These are phyloP conservation scores for Chunga burmeisteri DNA, from an alignment of 2,113 vertebrate species.

Conservation along the genomic window DNA sequence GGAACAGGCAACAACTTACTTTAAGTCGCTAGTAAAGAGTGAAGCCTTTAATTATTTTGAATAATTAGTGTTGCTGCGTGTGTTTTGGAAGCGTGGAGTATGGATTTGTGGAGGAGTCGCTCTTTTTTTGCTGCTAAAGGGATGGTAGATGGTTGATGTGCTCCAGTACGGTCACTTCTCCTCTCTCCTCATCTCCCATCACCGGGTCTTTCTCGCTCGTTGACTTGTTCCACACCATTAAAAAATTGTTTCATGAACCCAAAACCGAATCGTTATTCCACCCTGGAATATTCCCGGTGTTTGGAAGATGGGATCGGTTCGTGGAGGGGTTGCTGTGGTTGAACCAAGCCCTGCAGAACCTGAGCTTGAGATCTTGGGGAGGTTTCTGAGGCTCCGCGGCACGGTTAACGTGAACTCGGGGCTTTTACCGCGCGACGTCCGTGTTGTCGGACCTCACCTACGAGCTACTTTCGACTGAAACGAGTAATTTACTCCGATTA, in stretches of 20 bases:
- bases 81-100: too few species aligned
- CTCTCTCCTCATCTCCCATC: neutral
- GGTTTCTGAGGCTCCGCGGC: neutral
- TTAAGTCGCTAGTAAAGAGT: too few species aligned
- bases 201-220: neutral
- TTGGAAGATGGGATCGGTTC: accelerated
- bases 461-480: neutral
- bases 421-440: accelerated
- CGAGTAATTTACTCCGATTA: neutral
- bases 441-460: neutral
- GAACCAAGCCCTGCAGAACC: neutral
- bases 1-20: neutral
- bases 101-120: neutral
- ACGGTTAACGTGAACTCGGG: accelerated
- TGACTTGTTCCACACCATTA: accelerated
- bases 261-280: accelerated
- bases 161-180: accelerated
- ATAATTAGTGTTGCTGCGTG: accelerated
- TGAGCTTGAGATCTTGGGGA: neutral
- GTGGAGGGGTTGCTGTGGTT: neutral
- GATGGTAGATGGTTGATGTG: too few species aligned
- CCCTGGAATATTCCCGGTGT: neutral
- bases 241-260: neutral
- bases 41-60: too few species aligned
- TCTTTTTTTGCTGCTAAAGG: neutral